Evolutionary conservation across 2,888 invertebrate genomes (phyloP).

Genomic region (Trissolcus japonicus): DNA sequence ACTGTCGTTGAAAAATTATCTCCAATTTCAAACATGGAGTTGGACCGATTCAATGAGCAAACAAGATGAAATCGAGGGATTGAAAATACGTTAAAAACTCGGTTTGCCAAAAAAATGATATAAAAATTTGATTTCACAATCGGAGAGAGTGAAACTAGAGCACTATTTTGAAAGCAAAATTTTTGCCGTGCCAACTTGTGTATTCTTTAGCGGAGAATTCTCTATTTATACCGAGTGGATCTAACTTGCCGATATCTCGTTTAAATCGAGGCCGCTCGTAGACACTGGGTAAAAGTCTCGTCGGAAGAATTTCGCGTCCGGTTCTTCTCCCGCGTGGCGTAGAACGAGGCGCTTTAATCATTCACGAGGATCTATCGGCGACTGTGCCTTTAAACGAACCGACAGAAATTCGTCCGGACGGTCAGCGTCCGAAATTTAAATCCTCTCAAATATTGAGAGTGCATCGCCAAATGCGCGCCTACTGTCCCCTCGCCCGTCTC

Average conservation of each 20-base stretch:
- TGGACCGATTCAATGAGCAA: too few species aligned
- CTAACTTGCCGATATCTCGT: constrained; percentile 62
- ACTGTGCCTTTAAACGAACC: constrained; percentile 72
- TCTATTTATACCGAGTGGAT: constrained; percentile 63
- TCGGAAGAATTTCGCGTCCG: constrained; percentile 59
- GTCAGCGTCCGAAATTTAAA: constrained; percentile 74
- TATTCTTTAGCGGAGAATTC: constrained; percentile 51
- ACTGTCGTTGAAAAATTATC: too few species aligned
- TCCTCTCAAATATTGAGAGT: constrained; percentile 74
- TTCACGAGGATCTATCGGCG: constrained; percentile 72
- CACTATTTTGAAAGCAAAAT: background rate
- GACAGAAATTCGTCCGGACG: constrained; percentile 73
- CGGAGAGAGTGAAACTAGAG: too few species aligned
- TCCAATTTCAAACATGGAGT: too few species aligned
- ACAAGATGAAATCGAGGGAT: too few species aligned
- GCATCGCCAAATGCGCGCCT: constrained; percentile 51
- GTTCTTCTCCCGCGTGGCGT: constrained; percentile 47
- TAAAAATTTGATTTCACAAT: too few species aligned
- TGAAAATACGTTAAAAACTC: too few species aligned
- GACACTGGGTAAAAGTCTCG: constrained; percentile 65
- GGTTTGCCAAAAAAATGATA: too few species aligned
- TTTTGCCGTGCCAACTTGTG: background rate
- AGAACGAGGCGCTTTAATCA: constrained; percentile 69
- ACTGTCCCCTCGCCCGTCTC: constrained; percentile 34
- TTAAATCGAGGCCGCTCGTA: constrained; percentile 64